Evolutionary conservation across 1,140 invertebrate species (phyloP), one percentile per base, ranked within the genome.

Genomic region (Macrotrachela quadricornifera): DNA sequence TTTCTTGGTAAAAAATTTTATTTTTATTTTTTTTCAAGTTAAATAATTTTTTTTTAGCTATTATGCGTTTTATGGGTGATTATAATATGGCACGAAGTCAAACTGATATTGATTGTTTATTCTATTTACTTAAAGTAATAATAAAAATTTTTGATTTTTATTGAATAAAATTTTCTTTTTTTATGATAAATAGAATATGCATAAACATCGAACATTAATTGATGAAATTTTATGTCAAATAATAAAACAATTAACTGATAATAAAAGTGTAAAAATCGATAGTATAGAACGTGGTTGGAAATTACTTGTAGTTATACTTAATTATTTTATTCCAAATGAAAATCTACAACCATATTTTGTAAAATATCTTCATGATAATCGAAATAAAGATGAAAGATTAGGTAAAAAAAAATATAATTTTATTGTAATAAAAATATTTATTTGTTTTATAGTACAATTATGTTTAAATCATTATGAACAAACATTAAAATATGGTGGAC

Each of bases 181-280:
- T n/a, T n/a, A n/a, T n/a, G n/a, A n/a, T n/a, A n/a, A n/a, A 30
- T 72, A 87, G 85, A 83, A 86, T 60, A 96, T 90, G 68, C 88
- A 96, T 74, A 84, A 88, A 60, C 81, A 86, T 62, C 78, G 82
- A 51, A 77, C 79, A 51, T 73, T 97, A 6, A 75, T 86, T 12
- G 92, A 97, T 69, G 92, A 97, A 71, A 80, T 96, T 46, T 97
- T 95, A 66, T 96, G 90, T 68, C 92, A 97, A 68, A 71, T 97
- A 37, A 94, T 95, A 82, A 96, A 96, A 66, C 92, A 97, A 72
- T 95, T 90, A 8, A 97, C 91, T 10, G 91, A 85, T 60, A 96
- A 96, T 71, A 83, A 86, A 56, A 90, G 85, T 14, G 75, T 79
- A 15, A 80, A 82, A 61, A 76, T 79, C 37, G 87, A 94, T 63